Conservation (phyloP, 2,113 vertebrate genomes). For the Ptilonorhynchus violaceus region DNA sequence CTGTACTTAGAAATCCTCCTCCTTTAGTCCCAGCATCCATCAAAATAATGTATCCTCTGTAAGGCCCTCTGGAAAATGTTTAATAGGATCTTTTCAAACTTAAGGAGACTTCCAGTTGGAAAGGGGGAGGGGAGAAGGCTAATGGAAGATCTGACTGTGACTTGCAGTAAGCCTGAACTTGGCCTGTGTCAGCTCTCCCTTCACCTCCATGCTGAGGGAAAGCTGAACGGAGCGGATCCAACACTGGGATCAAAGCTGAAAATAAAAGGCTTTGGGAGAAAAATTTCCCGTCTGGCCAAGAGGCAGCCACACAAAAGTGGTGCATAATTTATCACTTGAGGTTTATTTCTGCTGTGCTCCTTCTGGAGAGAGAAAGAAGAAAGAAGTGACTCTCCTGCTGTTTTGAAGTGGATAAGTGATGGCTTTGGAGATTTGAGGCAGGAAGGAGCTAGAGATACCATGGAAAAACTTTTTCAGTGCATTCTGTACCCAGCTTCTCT, state of each 20-base stretch:
- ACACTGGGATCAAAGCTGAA: slow-evolving; percentile 63
- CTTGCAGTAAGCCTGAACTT: slow-evolving; percentile 63
- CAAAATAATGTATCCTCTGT: slow-evolving; percentile 69
- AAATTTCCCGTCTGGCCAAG: slow-evolving; percentile 71
- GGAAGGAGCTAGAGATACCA: slow-evolving; percentile 17
- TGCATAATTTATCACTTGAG: slow-evolving; percentile 72
- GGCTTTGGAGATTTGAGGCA: slow-evolving; percentile 13
- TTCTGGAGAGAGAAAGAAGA: slow-evolving; percentile 48
- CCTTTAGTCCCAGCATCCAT: slow-evolving; percentile 52
- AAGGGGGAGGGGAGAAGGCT: slow-evolving; percentile 48
- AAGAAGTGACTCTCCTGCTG: slow-evolving; percentile 24
- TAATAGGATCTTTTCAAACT: slow-evolving; percentile 63
- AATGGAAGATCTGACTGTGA: slow-evolving; percentile 50
- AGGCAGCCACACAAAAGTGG: slow-evolving; percentile 72
- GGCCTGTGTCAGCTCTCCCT: slow-evolving; percentile 56
- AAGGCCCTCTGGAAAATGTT: slow-evolving; percentile 51
- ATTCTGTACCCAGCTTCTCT: not conserved
- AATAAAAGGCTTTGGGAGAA: slow-evolving; percentile 71
- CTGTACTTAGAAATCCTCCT: slow-evolving; percentile 59
- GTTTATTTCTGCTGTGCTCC: slow-evolving; percentile 61
- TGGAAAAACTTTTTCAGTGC: not conserved
- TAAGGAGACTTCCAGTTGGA: slow-evolving; percentile 44
- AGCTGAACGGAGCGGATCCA: slow-evolving; percentile 53
- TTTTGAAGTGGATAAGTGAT: slow-evolving; percentile 16
- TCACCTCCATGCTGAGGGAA: slow-evolving; percentile 63